These are phyloP conservation scores for Myopa testacea DNA, from an alignment of 2,888 invertebrate genomes.

Conservation along the genomic window DNA sequence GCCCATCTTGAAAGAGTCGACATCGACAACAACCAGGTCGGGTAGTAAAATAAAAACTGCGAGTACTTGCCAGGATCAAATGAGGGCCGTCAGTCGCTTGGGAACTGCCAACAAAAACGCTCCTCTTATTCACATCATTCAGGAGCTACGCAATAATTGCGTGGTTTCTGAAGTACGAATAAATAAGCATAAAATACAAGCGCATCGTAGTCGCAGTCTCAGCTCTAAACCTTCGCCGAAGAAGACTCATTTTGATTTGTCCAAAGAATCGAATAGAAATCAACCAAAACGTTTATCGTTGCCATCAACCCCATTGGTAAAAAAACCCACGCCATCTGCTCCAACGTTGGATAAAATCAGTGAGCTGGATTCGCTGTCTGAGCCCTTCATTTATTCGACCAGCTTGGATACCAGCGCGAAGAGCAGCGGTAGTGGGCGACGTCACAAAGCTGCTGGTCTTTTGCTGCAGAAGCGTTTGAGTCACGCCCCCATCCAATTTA, in stretches of 20 bases:
- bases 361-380: constrained; percentile 47
- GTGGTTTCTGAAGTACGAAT: constrained; percentile 66
- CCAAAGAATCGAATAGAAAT: not conserved
- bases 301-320: not conserved
- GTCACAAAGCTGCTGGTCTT: constrained; percentile 57
- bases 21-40: constrained; percentile 5
- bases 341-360: constrained; percentile 42
- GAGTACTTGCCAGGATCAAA: constrained; percentile 11
- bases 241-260: not conserved
- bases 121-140: constrained; percentile 66
- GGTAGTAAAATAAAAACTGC: constrained; percentile 29
- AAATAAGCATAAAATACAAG: constrained; percentile 57
- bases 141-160: constrained; percentile 64
- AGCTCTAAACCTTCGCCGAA: constrained; percentile 29
- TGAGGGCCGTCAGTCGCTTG: constrained; percentile 57
- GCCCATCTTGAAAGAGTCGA: constrained; percentile 37
- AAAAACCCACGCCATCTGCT: constrained; percentile 25
- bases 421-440: constrained; percentile 48
- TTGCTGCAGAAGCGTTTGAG: constrained; percentile 62
- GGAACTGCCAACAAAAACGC: constrained; percentile 54
- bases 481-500: constrained; percentile 52
- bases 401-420: constrained; percentile 41
- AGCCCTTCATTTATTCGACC: constrained; percentile 44
- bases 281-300: not conserved
- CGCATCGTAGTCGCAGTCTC: constrained; percentile 35